A percentile compares a stretch with the other conserved stretches of the same genome.
phyloP scores from a whole-genome alignment of 1,140 invertebrate species.

The Ceratitis capitata region DNA sequence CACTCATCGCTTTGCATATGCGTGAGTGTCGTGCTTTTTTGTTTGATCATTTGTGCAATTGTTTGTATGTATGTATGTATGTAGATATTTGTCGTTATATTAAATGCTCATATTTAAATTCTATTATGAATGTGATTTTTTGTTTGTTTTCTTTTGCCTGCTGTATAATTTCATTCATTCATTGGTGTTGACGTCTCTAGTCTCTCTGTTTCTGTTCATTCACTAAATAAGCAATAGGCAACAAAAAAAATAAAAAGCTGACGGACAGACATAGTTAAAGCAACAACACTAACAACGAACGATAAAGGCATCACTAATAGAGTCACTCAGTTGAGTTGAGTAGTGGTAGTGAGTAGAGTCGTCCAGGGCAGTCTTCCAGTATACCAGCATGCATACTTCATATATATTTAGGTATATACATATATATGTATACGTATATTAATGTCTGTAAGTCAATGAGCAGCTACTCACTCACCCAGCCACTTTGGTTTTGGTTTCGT shows the following conservation, averaged over 20 bases:
- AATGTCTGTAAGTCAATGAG: not conserved
- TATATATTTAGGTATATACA: too few relatives aligned
- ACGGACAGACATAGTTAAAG: conserved; percentile 17
- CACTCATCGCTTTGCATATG: not conserved
- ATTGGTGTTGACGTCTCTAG: conserved; percentile 32
- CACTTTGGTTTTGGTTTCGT: conserved; percentile 33
- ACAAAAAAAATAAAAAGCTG: too few relatives aligned
- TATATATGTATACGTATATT: too few relatives aligned
- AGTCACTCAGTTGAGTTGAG: too few relatives aligned
- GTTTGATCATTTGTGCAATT: not conserved
- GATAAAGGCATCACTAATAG: conserved; percentile 15
- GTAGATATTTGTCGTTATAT: not conserved
- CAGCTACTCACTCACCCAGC: not conserved
- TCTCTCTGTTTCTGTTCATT: not conserved
- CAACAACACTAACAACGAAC: not conserved
- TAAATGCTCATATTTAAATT: conserved; percentile 38
- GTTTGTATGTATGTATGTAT: not conserved
- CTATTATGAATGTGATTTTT: conserved; percentile 25
- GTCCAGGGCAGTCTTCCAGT: not conserved
- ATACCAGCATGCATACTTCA: too few relatives aligned
- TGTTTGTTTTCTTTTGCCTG: not conserved
- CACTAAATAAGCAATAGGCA: not conserved
- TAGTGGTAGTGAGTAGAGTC: not conserved
- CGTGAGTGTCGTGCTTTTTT: not conserved
- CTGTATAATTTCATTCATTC: conserved; percentile 4